phyloP scores from a whole-genome alignment of 2,113 vertebrate species.

The Polyodon spathula region DNA sequence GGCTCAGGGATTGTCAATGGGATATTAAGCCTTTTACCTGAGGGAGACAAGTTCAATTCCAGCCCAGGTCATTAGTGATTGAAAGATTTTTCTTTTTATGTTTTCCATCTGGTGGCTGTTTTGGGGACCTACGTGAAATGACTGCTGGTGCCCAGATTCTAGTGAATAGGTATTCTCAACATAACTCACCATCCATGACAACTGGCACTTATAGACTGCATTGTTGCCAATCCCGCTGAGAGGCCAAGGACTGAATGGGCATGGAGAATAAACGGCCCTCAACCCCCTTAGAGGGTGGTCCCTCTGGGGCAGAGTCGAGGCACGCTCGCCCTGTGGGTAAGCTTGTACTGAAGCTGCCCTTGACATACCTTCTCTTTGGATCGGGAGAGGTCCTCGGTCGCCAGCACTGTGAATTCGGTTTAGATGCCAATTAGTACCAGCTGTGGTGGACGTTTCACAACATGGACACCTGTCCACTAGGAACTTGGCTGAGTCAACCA shows the following conservation, averaged over 20 bases:
- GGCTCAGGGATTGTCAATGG: background rate
- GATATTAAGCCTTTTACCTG: background rate
- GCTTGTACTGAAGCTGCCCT: constrained; percentile 41
- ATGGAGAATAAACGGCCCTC: constrained; percentile 38
- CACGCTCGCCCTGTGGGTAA: constrained; percentile 38
- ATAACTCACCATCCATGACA: constrained; percentile 12
- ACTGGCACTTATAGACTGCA: constrained; percentile 30
- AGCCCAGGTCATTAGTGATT: constrained; percentile 8
- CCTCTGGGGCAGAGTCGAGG: constrained; percentile 24
- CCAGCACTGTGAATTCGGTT: constrained; percentile 26
- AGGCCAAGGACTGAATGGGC: constrained; percentile 30
- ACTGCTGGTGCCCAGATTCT: constrained; percentile 20
- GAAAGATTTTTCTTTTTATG: too few species aligned
- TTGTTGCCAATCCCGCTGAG: constrained; percentile 35
- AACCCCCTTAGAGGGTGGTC: constrained; percentile 32
- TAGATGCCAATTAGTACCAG: constrained; percentile 39
- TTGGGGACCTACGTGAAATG: constrained; percentile 14
- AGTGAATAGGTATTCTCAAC: constrained; percentile 25
- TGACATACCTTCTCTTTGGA: constrained; percentile 39
- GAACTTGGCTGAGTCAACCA: constrained; percentile 31
- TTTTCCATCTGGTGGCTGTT: constrained; percentile 20
- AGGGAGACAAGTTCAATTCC: background rate
- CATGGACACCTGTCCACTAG: constrained; percentile 37
- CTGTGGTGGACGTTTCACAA: constrained; percentile 29
- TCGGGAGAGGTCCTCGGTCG: constrained; percentile 19